Percentiles rank a stretch among this genome's conserved stretches.
Conservation (phyloP, 2,797 vertebrate species). For the Graptemys geographica region DNA sequence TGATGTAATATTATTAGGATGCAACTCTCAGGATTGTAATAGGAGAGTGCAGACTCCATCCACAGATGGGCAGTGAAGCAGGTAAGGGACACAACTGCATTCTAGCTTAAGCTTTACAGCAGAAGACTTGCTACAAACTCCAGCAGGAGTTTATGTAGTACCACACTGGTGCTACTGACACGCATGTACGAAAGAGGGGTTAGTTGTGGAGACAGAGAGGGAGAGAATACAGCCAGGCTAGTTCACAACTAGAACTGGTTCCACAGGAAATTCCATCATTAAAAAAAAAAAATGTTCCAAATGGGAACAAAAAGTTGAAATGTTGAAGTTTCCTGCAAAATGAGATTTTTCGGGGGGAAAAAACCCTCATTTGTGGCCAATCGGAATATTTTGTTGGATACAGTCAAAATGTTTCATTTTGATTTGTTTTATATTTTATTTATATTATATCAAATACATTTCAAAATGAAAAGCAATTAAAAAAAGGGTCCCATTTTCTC, state of each 20-base stretch:
- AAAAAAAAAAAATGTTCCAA: neutral
- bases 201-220: neutral
- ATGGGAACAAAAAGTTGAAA: neutral
- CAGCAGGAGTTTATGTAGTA: neutral
- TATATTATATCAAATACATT: neutral
- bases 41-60: neutral
- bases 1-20: neutral
- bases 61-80: neutral
- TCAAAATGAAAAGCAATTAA: neutral
- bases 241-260: neutral
- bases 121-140: neutral
- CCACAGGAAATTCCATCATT: neutral
- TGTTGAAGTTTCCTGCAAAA: neutral
- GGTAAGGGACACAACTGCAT: neutral
- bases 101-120: neutral
- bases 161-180: neutral
- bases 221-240: neutral
- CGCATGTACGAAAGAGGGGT: neutral
- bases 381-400: neutral
- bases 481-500: neutral
- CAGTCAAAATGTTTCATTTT: neutral
- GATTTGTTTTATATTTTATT: neutral
- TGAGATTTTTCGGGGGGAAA: neutral
- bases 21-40: neutral
- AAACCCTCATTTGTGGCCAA: neutral